Conservation (phyloP, 2,113 vertebrate species). For the Tiliqua scincoides region DNA sequence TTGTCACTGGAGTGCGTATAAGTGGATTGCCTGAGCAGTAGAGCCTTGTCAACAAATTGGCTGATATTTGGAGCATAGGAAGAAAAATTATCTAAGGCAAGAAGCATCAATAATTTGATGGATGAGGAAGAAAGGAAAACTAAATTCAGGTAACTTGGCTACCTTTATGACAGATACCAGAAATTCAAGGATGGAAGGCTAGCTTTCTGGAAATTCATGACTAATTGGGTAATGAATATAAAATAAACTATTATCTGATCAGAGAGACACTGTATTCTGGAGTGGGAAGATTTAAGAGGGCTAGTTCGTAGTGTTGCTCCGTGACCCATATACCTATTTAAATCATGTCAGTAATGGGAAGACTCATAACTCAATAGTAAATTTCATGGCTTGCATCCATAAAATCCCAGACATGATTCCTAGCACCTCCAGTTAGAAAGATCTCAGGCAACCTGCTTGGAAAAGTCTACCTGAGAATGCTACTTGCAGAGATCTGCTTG, state of each 20-base stretch:
- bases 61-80: slow-evolving; percentile 16
- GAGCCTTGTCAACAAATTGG: slow-evolving; percentile 24
- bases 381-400: not conserved
- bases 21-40: not conserved
- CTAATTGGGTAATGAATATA: slow-evolving; percentile 36
- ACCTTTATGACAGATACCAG: slow-evolving; percentile 35
- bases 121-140: slow-evolving; percentile 20
- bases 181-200: slow-evolving; percentile 10
- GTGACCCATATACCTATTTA: not conserved
- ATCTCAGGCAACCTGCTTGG: not conserved
- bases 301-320: not conserved
- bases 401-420: not conserved
- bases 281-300: not conserved
- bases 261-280: not conserved
- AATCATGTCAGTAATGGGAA: not conserved
- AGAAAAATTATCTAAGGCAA: slow-evolving; percentile 7
- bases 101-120: slow-evolving; percentile 41
- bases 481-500: not conserved
- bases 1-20: not conserved
- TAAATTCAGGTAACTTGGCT: slow-evolving; percentile 27
- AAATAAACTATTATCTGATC: slow-evolving; percentile 33
- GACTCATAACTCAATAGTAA: not conserved
- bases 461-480: not conserved
- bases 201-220: slow-evolving; percentile 31
- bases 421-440: not conserved